Conservation (phyloP, 2,797 vertebrate genomes). For the Meriones psammophilus region DNA sequence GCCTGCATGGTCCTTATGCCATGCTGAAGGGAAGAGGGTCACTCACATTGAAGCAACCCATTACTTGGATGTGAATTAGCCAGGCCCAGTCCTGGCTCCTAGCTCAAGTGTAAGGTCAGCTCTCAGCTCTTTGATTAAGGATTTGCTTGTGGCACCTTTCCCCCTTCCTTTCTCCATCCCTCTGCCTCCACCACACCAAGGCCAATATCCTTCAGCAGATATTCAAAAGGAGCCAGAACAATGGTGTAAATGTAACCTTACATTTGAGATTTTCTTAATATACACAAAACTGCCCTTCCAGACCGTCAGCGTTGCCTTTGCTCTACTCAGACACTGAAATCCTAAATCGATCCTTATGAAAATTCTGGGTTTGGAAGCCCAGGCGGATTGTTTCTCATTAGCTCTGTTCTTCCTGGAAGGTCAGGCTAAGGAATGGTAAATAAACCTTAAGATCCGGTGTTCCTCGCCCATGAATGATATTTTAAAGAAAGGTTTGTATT, state of each 20-base stretch:
- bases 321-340: slow-evolving; percentile 64
- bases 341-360: slow-evolving; percentile 71
- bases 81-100: neutral
- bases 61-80: neutral
- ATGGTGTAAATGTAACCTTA: neutral
- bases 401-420: slow-evolving; percentile 82
- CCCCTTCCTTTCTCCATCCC: neutral
- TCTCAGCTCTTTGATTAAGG: neutral
- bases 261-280: slow-evolving; percentile 42
- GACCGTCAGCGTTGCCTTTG: neutral
- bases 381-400: slow-evolving; percentile 83
- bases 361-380: slow-evolving; percentile 68
- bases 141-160: neutral
- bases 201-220: neutral
- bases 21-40: neutral
- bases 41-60: neutral
- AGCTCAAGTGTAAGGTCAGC: neutral
- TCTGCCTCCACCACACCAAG: neutral
- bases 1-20: neutral
- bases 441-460: slow-evolving; percentile 80
- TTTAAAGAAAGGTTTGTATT: slow-evolving; percentile 29
- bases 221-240: neutral
- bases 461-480: slow-evolving; percentile 47
- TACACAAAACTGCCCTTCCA: slow-evolving; percentile 22
- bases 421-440: slow-evolving; percentile 83